Base-by-base conservation (phyloP, 2,113 vertebrate genomes). In the Oxygymnocypris stewartii region DNA sequence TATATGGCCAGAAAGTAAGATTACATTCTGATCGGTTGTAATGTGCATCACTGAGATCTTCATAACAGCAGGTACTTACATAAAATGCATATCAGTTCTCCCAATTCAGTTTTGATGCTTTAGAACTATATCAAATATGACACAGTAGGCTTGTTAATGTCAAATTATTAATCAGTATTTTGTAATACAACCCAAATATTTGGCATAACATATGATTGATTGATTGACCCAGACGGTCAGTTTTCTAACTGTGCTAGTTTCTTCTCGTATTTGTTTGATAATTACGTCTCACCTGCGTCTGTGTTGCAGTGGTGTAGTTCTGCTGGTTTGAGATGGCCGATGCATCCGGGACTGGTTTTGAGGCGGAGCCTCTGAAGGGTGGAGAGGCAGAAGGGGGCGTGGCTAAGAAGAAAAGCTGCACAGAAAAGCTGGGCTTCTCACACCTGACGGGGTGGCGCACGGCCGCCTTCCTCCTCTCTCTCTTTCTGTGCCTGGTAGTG, bases 401-500 rank as follows among this genome's bases (percentile, higher is more conserved):
- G 0, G 84, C 93, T 92, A 92, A 90, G 28, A 93, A 93, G 28
- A 93, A 90, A 2, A 4, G 82, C 28, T 90, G 82, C 31, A 93
- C 92, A 23, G 94, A 92, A 18, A 61, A 79, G 0, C 83, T 92
- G 0, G 87, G 87, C 0, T 90, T 94, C 23, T 88, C 94, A 1
- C 95, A 91, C 35, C 90, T 97, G 47, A 96, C 95, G 2, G 94
- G 95, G 0, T 97, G 97, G 96, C 95, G 96, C 35, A 95, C 96
- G 0, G 96, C 93, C 0, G 93, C 95, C 9, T 98, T 99, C 90
- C 97, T 99, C 89, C 79, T 97, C 40, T 96, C 96, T 0, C 85
- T 99, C 6, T 97, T 97, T 74, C 71, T 96, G 67, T 97, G 97
- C 89, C 95, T 99, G 20, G 90, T 92, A 1, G 94, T 96, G 7